These are phyloP conservation scores for Neolamprologus modestus DNA, from an alignment of 2,113 vertebrate species.

Conservation along the genomic window DNA sequence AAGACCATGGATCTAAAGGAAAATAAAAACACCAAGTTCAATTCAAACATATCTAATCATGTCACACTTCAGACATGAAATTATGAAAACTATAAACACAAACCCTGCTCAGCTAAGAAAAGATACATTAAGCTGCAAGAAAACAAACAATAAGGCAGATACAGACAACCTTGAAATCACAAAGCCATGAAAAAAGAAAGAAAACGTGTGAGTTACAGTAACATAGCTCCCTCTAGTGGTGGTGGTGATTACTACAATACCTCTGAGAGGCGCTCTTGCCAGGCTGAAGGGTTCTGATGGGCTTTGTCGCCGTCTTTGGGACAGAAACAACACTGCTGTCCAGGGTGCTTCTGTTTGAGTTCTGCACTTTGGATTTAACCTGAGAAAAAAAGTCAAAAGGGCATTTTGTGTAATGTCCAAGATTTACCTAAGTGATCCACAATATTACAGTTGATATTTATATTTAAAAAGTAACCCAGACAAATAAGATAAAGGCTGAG, in stretches of 20 bases:
- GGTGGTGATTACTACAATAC: neutral
- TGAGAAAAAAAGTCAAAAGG: neutral
- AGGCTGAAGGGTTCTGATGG: neutral
- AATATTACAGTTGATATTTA: neutral
- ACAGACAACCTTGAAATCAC: neutral
- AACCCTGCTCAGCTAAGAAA: neutral
- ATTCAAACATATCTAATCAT: neutral
- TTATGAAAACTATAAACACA: neutral
- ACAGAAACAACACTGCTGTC: neutral
- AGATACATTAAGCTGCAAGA: neutral
- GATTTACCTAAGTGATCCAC: rapidly evolving
- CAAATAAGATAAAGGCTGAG: neutral
- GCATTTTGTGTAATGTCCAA: neutral
- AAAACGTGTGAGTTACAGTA: neutral
- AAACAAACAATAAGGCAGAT: rapidly evolving
- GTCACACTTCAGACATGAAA: neutral
- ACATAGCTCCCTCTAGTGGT: neutral
- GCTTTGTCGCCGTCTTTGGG: neutral
- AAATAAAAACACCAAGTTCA: neutral
- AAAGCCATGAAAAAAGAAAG: neutral
- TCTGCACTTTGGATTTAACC: slow-evolving; percentile 24
- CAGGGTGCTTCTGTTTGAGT: neutral
- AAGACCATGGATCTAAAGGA: neutral
- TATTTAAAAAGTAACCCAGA: neutral
- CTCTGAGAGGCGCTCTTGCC: neutral